Evolutionary conservation across 1,140 invertebrate genomes (phyloP).

Genomic region (Eurosta solidaginis): DNA sequence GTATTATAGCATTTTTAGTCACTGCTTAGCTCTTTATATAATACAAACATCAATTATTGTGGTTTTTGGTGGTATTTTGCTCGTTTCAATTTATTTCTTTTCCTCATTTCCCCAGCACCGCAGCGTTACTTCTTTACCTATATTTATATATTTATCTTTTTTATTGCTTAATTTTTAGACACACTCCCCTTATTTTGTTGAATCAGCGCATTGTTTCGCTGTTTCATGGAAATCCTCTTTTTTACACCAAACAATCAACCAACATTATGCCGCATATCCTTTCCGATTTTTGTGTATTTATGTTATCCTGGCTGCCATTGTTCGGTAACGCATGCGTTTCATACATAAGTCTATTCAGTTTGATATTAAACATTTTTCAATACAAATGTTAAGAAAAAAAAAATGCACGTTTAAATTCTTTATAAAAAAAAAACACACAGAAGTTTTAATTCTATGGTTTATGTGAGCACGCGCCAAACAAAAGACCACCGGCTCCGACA

Average conservation of each 20-base stretch:
- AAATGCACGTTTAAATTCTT: too few species aligned
- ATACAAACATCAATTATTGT: too few species aligned
- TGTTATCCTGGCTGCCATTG: background rate
- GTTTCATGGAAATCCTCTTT: constrained; percentile 28
- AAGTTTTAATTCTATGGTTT: too few species aligned
- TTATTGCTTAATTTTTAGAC: background rate
- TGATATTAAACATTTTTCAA: too few species aligned
- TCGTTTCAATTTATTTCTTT: background rate
- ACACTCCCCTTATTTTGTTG: background rate
- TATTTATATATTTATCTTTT: background rate
- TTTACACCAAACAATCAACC: background rate
- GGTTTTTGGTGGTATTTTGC: background rate
- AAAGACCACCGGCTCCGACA: background rate
- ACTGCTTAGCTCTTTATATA: too few species aligned
- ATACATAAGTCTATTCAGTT: background rate
- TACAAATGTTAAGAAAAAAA: too few species aligned
- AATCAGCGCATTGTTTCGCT: background rate
- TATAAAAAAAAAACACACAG: too few species aligned
- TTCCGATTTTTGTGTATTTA: background rate
- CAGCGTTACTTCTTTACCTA: background rate
- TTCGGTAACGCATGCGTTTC: background rate
- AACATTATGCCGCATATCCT: background rate
- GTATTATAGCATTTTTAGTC: too few species aligned
- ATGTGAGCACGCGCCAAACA: constrained; percentile 20
- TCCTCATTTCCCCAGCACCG: background rate